Evolutionary conservation across 2,113 vertebrate genomes (phyloP), one percentile per base, ranked within the genome.

Genomic region (Spermophilus dauricus): DNA sequence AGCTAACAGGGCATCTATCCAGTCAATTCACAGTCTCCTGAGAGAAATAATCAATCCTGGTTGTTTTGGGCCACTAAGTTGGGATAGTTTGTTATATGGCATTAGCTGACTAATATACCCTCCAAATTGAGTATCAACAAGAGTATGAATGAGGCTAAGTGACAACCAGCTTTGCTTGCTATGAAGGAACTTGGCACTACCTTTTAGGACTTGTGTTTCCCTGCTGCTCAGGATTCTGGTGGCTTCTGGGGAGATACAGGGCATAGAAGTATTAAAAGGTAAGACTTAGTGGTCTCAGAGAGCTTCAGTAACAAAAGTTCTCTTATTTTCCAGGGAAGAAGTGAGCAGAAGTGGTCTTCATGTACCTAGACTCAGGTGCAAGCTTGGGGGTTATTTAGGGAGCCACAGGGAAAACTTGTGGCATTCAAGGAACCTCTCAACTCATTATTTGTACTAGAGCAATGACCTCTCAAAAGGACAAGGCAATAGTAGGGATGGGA

Each of bases 41-140:
- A 96, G 28, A 70, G 32, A 96, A 94, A 77, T 24, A 88, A 51
- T 26, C 37, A 37, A 0, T 30, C 4, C 34, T 69, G 48, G 24
- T n/a, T 94, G 30, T 75, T 87, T 92, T 88, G 67, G 69, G 26
- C 8, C 51, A 70, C 26, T 95, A 76, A 72, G 67, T 84, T 53
- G 58, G 22, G 63, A 28, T 90, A 73, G 20, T 89, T 93, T 85
- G 51, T 76, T 89, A 81, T n/a, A 18, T 53, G 67, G 34, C 16
- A 45, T 67, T 39, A 61, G 83, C 18, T 76, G 58, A 89, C 80
- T 48, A 37, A 84, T 77, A 72, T n/a, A 32, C 61, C 61, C 42
- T 92, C 24, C 56, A 75, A 78, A 83, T 12, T 30, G 80, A 75
- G 37, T 48, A 18, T 61, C 28, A 73, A 12, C 82, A 61, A 42